Percentiles rank a stretch among this genome's conserved stretches.
Conservation (phyloP, 2,797 vertebrate genomes). For the Nyctalus aviator region DNA sequence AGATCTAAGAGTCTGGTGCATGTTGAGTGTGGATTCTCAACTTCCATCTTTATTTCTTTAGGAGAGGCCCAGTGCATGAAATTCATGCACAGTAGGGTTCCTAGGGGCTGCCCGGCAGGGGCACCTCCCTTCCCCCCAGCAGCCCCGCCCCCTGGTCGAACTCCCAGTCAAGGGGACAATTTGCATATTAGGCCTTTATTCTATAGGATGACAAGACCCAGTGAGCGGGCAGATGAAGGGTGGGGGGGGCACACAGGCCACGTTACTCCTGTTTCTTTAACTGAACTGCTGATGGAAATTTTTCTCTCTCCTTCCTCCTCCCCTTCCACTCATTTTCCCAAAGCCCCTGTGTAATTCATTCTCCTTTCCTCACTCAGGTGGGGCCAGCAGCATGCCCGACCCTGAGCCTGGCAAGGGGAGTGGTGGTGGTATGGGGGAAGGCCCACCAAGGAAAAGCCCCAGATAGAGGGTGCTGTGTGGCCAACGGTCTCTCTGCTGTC, state of each 20-base stretch:
- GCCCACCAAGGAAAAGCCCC: not conserved
- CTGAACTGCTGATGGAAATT: not conserved
- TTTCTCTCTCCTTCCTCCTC: not conserved
- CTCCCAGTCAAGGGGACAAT: too few relatives aligned
- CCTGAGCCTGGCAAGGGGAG: not conserved
- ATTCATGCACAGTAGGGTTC: too few relatives aligned
- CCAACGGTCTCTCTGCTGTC: not conserved
- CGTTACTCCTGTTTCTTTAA: slow-evolving; percentile 1
- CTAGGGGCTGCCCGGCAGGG: too few relatives aligned
- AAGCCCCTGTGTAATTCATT: slow-evolving; percentile 2
- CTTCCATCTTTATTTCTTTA: slow-evolving; percentile 56
- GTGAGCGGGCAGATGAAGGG: not conserved
- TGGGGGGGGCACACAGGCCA: not conserved
- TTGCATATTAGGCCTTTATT: too few relatives aligned
- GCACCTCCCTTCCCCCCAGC: too few relatives aligned
- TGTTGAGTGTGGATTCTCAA: slow-evolving; percentile 19
- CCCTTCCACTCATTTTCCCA: not conserved
- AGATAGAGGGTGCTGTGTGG: not conserved
- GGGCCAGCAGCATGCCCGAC: not conserved
- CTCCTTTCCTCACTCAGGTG: not conserved
- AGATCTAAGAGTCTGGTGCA: slow-evolving; percentile 58
- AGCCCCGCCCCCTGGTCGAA: too few relatives aligned
- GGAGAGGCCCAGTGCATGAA: too few relatives aligned
- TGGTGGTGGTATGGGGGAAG: not conserved
- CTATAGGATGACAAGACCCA: not conserved